Evolutionary conservation across 2,797 vertebrate species (phyloP).

Genomic region (Scleropages formosus): DNA sequence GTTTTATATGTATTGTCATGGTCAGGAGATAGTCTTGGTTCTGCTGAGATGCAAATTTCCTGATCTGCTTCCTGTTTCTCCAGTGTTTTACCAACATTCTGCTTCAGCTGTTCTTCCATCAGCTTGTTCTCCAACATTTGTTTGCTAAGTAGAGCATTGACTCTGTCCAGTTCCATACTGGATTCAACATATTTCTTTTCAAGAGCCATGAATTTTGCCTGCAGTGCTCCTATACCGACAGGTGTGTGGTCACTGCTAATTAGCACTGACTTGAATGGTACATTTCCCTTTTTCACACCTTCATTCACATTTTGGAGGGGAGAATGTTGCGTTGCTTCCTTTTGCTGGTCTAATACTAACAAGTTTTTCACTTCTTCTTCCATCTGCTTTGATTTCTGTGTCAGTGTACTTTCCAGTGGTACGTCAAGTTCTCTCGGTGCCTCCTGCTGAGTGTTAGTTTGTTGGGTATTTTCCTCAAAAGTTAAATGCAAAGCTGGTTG

Average conservation of each 20-base stretch:
- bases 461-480: conserved; percentile 16
- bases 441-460: neutral
- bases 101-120: conserved; percentile 73
- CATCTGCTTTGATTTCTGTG: conserved; percentile 22
- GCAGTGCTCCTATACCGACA: conserved; percentile 60
- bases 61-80: conserved; percentile 46
- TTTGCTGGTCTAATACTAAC: conserved; percentile 30
- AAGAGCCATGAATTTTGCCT: conserved; percentile 73
- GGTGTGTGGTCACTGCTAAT: conserved; percentile 57
- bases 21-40: neutral
- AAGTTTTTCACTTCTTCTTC: conserved; percentile 42
- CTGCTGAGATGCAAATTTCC: neutral
- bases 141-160: conserved; percentile 65
- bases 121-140: conserved; percentile 72
- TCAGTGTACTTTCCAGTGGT: conserved; percentile 23
- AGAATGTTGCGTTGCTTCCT: conserved; percentile 25
- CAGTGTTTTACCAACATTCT: conserved; percentile 60
- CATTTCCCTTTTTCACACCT: conserved; percentile 35
- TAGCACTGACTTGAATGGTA: conserved; percentile 51
- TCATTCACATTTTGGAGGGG: conserved; percentile 4
- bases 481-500: conserved; percentile 13
- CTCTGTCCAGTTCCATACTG: conserved; percentile 70
- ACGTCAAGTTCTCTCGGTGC: neutral
- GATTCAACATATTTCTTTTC: conserved; percentile 78
- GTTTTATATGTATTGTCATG: conserved; percentile 34